Evolutionary conservation across 2,113 vertebrate species (phyloP), one percentile per base, ranked within the genome.

Genomic region (Cinclus mexicanus): DNA sequence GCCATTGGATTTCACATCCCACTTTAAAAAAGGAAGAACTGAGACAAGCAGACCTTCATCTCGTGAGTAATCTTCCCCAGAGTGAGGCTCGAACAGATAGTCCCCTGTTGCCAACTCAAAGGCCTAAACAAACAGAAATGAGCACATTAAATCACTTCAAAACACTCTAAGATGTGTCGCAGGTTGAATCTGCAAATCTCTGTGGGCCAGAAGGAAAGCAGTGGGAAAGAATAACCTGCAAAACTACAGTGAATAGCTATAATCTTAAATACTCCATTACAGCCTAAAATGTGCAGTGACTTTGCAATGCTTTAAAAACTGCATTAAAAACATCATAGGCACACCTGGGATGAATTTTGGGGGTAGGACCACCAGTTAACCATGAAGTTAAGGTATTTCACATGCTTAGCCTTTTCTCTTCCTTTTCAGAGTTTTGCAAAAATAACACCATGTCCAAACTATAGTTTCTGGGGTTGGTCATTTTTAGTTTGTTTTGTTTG

Each of bases 81-180:
- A 99, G 81, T 99, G 99, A 52, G 99, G 99, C 50, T 99, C 99
- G 37, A 99, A 99, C 77, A 99, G 96, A 91, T 99, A 99, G 97
- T 99, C 99, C 61, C 99, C 99, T 11, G 99, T 99, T 37, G 99
- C 99, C 60, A 99, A 96, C 92, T 99, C 99, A 89, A 99, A 99
- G 19, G 99, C 97, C 99, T 99, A 74, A 78, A 82, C 41, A 81
- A 80, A 71, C 23, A 94, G 90, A 96, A 91, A 97, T 0, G 11
- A 92, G 24, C 33, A 84, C 0, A 6, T 86, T 49, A 70, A 65
- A 77, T 35, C 74, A 59, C 49, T 85, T 49, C 9, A 53, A 46
- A 15, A 9, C 56, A 39, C 17, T 4, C 3, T 3, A 14, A 20
- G 35, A 47, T 9, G 39, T 12, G 24, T 65, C 50, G 47, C 35